These are phyloP conservation scores for Drosophila littoralis DNA, from an alignment of 1,140 invertebrate genomes.

Conservation along the genomic window DNA sequence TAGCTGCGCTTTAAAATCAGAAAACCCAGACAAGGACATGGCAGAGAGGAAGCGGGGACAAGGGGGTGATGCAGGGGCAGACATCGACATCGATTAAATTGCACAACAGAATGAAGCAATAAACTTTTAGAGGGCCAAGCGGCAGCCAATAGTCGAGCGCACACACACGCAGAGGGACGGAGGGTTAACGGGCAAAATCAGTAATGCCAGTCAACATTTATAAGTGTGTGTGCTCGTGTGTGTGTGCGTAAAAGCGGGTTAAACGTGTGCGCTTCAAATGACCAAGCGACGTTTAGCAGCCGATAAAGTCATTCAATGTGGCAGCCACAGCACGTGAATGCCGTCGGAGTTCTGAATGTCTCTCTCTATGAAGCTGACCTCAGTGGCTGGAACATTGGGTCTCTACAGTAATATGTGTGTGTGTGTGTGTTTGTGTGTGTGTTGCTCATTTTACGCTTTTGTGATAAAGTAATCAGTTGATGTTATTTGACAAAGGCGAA, in stretches of 20 bases:
- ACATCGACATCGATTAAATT: constrained; percentile 77
- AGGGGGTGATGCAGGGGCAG: constrained; percentile 18
- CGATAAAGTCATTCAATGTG: constrained; percentile 80
- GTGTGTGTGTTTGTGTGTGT: constrained; percentile 18
- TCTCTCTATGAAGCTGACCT: background rate
- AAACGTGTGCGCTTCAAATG: constrained; percentile 81
- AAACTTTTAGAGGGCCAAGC: constrained; percentile 75
- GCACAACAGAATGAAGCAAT: constrained; percentile 81
- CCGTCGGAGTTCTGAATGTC: constrained; percentile 26
- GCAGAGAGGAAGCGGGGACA: background rate
- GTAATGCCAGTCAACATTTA: constrained; percentile 36
- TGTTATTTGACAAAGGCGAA: constrained; percentile 62
- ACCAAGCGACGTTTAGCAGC: constrained; percentile 80
- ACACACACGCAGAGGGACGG: constrained; percentile 11
- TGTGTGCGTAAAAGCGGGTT: constrained; percentile 76
- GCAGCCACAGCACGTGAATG: constrained; percentile 64
- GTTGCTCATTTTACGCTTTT: constrained; percentile 76
- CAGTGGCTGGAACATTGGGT: background rate
- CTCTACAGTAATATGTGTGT: constrained; percentile 9
- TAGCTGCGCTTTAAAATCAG: constrained; percentile 77
- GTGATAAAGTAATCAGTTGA: constrained; percentile 82
- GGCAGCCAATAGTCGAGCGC: constrained; percentile 54
- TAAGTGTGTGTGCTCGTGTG: constrained; percentile 10
- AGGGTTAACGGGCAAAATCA: constrained; percentile 29
- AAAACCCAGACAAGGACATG: constrained; percentile 19